phyloP scores from a whole-genome alignment of 2,888 invertebrate species.

The Drosophila eohydei region DNA sequence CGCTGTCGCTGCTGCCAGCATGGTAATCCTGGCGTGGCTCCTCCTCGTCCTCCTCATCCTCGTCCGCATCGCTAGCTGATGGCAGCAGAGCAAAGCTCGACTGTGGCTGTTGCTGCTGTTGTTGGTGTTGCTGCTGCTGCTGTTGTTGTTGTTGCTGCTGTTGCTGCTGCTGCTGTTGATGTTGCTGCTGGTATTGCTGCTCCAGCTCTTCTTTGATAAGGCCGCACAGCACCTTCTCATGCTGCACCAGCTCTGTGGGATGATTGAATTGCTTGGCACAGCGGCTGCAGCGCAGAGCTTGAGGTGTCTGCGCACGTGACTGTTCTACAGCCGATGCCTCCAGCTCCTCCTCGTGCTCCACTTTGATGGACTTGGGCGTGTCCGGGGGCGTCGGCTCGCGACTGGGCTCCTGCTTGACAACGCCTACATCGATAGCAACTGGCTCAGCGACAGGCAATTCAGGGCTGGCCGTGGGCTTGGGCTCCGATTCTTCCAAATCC shows the following conservation, averaged over 20 bases:
- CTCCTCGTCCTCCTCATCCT: constrained; percentile 67
- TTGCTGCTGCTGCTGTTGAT: constrained; percentile 59
- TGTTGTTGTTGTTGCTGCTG: constrained; percentile 45
- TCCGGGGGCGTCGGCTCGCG: constrained; percentile 80
- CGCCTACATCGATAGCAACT: not conserved
- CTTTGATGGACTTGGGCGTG: constrained; percentile 58
- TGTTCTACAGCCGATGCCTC: constrained; percentile 26
- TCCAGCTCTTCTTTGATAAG: constrained; percentile 84
- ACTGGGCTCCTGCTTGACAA: constrained; percentile 59
- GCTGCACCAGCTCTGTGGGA: constrained; percentile 88
- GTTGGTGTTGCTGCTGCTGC: constrained; percentile 55
- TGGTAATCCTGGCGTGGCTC: constrained; percentile 78
- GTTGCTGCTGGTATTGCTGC: constrained; percentile 83
- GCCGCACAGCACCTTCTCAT: constrained; percentile 89
- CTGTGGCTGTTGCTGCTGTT: constrained; percentile 51
- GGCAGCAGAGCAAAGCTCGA: constrained; percentile 59
- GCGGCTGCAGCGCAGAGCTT: constrained; percentile 86
- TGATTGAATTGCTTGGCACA: constrained; percentile 87
- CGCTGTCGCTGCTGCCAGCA: constrained; percentile 84
- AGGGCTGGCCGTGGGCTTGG: constrained; percentile 27
- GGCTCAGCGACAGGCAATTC: constrained; percentile 14
- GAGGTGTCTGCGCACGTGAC: not conserved
- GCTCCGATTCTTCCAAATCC: constrained; percentile 87
- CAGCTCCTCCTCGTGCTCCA: constrained; percentile 77
- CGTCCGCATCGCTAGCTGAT: constrained; percentile 87